Evolutionary conservation across 2,888 invertebrate species (phyloP).

Genomic region (Micoletzkya japonica): DNA sequence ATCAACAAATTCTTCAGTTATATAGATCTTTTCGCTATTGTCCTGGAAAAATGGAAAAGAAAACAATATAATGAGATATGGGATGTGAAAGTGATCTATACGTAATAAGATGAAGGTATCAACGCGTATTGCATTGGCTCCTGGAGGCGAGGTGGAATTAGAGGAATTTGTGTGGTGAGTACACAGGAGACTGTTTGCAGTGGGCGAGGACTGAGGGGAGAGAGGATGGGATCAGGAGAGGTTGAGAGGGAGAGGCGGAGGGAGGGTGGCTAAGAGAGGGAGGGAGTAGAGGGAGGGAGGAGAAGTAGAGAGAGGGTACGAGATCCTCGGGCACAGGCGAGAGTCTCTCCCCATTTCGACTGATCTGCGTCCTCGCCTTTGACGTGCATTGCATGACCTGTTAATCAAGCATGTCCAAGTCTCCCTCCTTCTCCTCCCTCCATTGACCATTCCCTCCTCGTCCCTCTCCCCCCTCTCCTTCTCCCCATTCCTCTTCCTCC

Average conservation of each 20-base stretch:
- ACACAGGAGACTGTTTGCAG: conserved; percentile 28
- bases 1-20: background rate
- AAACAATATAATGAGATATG: too few species aligned
- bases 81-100: too few species aligned
- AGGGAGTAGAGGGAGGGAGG: conserved; percentile 5
- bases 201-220: background rate
- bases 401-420: too few species aligned
- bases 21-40: background rate
- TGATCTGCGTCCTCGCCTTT: background rate
- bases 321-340: too few species aligned
- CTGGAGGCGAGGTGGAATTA: conserved; percentile 29
- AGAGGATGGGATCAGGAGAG: conserved; percentile 10
- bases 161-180: conserved; percentile 31
- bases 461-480: background rate
- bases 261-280: conserved; percentile 6
- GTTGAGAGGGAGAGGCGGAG: background rate
- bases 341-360: background rate
- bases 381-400: too few species aligned
- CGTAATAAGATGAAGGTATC: too few species aligned
- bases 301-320: too few species aligned
- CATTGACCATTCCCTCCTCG: background rate
- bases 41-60: too few species aligned
- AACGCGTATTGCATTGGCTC: conserved; percentile 13
- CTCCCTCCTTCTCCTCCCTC: conserved; percentile 11
- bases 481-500: background rate